Conservation (phyloP, 2,888 invertebrate genomes). For the Saturnia pavonia region DNA sequence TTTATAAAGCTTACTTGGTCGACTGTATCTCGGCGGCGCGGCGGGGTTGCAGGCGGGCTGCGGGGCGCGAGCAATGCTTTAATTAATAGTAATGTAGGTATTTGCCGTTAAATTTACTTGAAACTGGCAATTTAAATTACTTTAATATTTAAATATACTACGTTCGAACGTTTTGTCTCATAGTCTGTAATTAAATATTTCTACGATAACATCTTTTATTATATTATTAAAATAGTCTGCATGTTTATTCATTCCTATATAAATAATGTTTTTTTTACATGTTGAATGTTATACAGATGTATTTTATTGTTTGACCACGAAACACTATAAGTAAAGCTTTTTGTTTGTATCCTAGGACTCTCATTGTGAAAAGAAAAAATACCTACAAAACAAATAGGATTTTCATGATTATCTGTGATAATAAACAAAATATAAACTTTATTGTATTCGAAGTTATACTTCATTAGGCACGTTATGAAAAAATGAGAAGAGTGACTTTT, state of each 20-base stretch:
- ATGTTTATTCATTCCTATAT: not conserved
- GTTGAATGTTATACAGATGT: too few species aligned
- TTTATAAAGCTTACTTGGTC: not conserved
- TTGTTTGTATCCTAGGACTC: not conserved
- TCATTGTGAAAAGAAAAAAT: not conserved
- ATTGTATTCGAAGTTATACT: too few species aligned
- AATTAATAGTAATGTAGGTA: slow-evolving; percentile 9
- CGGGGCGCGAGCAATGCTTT: not conserved
- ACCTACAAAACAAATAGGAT: too few species aligned
- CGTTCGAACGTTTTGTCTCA: slow-evolving; percentile 2
- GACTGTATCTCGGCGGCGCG: not conserved
- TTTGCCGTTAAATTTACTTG: slow-evolving; percentile 1
- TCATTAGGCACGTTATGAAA: too few species aligned
- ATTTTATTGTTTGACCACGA: too few species aligned
- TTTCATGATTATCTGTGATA: too few species aligned
- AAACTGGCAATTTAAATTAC: not conserved
- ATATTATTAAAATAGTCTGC: not conserved
- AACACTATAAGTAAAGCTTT: not conserved
- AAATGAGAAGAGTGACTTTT: too few species aligned
- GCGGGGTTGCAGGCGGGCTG: not conserved
- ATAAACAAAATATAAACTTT: too few species aligned
- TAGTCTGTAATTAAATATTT: not conserved
- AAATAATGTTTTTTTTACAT: not conserved
- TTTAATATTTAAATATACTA: not conserved
- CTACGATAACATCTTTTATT: not conserved